Conservation (phyloP, 2,113 vertebrate species). For the Cichladusa arquata region DNA sequence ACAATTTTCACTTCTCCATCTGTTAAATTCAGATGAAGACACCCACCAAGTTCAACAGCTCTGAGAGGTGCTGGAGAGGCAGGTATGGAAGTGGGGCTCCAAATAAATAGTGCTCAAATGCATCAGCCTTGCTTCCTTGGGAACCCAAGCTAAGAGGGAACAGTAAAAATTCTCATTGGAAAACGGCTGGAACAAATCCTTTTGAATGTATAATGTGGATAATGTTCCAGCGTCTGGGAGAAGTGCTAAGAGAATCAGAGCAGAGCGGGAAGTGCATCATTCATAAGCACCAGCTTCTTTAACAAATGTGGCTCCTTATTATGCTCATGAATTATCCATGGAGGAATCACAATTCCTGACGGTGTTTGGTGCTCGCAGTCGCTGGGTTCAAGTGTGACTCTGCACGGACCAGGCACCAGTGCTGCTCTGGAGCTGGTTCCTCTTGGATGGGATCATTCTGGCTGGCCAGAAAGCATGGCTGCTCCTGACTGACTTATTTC, state of each 20-base stretch:
- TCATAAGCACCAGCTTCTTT: constrained; percentile 17
- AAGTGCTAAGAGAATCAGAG: background rate
- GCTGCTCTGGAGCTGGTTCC: background rate
- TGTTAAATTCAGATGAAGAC: background rate
- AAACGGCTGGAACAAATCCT: background rate
- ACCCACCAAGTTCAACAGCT: background rate
- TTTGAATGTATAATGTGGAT: background rate
- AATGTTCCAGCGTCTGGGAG: background rate
- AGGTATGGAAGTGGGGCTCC: background rate
- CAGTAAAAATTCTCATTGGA: background rate
- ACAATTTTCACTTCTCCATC: background rate
- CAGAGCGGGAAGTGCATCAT: background rate
- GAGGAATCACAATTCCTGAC: background rate
- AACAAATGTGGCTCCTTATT: constrained; percentile 31
- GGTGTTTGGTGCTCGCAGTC: background rate
- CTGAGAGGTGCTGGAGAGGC: background rate
- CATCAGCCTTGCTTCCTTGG: background rate
- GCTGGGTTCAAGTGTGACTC: background rate
- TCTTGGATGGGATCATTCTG: background rate
- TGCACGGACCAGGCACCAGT: background rate
- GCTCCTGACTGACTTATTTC: background rate
- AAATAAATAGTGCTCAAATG: fast-evolving
- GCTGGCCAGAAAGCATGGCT: background rate
- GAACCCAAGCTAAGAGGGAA: background rate
- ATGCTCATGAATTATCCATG: constrained; percentile 27